These are phyloP conservation scores for Euleptes europaea DNA, from an alignment of 2,113 vertebrate genomes.

Conservation along the genomic window DNA sequence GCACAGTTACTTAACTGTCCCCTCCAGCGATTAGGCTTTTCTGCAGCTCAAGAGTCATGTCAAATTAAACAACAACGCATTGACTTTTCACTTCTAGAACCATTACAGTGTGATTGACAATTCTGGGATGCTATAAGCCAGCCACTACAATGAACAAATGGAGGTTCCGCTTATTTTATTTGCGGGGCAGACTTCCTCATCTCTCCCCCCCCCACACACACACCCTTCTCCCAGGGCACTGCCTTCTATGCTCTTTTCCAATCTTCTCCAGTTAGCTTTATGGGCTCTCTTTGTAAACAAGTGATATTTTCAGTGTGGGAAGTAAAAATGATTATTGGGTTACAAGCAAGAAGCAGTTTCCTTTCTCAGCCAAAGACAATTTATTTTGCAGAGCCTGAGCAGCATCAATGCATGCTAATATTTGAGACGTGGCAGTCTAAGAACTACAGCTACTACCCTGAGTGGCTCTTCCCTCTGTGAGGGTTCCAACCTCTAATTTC, in stretches of 20 bases:
- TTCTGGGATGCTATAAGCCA: slow-evolving; percentile 52
- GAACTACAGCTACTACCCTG: not conserved
- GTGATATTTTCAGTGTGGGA: not conserved
- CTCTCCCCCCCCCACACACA: rapidly evolving
- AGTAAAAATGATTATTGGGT: not conserved
- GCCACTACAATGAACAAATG: slow-evolving; percentile 41
- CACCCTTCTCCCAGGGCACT: not conserved
- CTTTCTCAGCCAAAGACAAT: not conserved
- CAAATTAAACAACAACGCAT: slow-evolving; percentile 83
- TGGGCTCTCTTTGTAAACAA: not conserved
- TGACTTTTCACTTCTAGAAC: slow-evolving; percentile 80
- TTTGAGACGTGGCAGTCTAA: not conserved
- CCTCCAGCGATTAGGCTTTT: slow-evolving; percentile 78
- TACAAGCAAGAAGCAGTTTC: rapidly evolving
- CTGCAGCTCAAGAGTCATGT: slow-evolving; percentile 72
- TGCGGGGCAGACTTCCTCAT: rapidly evolving
- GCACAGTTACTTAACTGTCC: slow-evolving; percentile 81
- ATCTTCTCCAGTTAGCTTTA: not conserved
- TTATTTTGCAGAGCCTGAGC: not conserved
- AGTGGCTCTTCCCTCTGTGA: not conserved
- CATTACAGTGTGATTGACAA: slow-evolving; percentile 80
- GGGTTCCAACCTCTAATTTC: not conserved
- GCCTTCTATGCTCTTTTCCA: slow-evolving; percentile 31
- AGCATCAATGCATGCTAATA: not conserved
- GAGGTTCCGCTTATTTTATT: slow-evolving; percentile 40